Base-by-base conservation (phyloP, 2,113 vertebrate species). In the Marmota monax region DNA sequence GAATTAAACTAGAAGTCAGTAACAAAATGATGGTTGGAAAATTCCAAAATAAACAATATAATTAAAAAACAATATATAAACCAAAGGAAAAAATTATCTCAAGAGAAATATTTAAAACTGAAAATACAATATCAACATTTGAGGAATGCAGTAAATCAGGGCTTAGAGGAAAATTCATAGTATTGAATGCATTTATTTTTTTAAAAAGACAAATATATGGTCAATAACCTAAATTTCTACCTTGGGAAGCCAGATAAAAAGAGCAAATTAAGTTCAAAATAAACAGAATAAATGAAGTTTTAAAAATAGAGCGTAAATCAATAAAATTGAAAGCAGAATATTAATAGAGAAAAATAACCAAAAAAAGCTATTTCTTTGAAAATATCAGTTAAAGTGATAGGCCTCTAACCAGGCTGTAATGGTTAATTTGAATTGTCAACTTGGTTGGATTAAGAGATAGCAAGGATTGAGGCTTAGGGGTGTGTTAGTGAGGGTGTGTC, bases 1-100 rank as follows among this genome's bases (percentile, higher is more conserved):
- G 22, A 65, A 48, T 90, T 82, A 94, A 92, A 83, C 9, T 87
- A 67, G 67, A 76, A 82, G 34, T 23, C 45, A 94, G 37, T n/a
- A 53, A n/a, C 22, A 80, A 48, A 69, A 76, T 48, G 25, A 84
- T 25, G 29, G 4, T 63, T 94, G 69, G 39, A 91, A 76, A 86
- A 82, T 53, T 18, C 3, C 4, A 3, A 39, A 67, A 69, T 76
- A 90, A 86, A 69, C 37, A 80, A 37, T 32, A 76, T 48, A 4
- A 2, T 85, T 72, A 80, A n/a, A 87, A 79, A n/a, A 18, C 53
- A 86, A 73, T 17, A 93, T 22, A 17, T 27, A 32, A 70, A 7
- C 45, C 48, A 69, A 69, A 79, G 29, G 14, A 89, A 96, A 78
- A 73, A 11, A 22, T 7, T 11, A 20, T 18, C 14, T 84, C 53